Evolutionary conservation across 35 echinoderm and acorn worm species (phyloP).

Genomic region (Ophioderma brevispina): DNA sequence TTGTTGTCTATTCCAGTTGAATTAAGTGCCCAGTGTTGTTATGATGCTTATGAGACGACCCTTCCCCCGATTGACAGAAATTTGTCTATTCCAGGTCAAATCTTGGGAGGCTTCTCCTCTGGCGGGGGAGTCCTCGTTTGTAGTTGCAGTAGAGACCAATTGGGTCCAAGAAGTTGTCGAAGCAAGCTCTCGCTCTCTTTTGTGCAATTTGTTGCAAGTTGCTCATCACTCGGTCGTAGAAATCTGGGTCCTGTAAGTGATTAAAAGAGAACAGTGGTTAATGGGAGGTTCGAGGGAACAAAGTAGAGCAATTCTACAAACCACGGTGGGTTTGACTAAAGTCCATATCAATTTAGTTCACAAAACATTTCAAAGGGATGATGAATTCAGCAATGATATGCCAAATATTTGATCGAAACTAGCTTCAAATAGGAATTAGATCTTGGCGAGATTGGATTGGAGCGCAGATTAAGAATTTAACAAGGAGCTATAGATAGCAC

Average conservation of each 20-base stretch:
- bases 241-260: not conserved
- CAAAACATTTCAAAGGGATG: too few relatives aligned
- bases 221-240: not conserved
- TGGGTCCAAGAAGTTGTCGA: constrained; percentile 1
- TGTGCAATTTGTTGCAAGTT: not conserved
- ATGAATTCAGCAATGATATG: too few relatives aligned
- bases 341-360: too few relatives aligned
- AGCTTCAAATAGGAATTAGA: too few relatives aligned
- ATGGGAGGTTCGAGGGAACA: too few relatives aligned
- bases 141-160: not conserved
- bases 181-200: not conserved
- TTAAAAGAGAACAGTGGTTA: not conserved
- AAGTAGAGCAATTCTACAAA: too few relatives aligned
- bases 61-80: not conserved
- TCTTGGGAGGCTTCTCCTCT: not conserved
- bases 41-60: not conserved
- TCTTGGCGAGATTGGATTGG: too few relatives aligned
- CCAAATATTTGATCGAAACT: too few relatives aligned
- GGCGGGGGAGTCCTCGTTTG: not conserved
- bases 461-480: too few relatives aligned
- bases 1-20: not conserved
- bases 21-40: not conserved
- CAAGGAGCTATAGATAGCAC: too few relatives aligned
- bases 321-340: too few relatives aligned
- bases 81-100: not conserved